Conservation (phyloP, 2,888 invertebrate species). For the Taphrorychus bicolor region DNA sequence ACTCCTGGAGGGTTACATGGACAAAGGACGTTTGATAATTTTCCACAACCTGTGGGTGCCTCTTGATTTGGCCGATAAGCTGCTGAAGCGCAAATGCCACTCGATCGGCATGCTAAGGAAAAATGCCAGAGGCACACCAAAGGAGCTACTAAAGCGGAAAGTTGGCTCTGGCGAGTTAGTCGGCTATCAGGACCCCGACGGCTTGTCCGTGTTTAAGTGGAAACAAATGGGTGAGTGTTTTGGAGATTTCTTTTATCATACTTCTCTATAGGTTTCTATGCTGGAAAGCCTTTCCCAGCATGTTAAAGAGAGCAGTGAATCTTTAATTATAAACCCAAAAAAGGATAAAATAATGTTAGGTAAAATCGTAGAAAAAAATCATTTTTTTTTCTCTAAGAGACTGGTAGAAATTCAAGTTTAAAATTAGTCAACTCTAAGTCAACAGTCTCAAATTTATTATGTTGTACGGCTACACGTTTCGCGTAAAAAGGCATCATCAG, state of each 20-base stretch:
- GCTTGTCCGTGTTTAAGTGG: constrained; percentile 33
- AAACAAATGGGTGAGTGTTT: constrained; percentile 16
- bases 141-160: constrained; percentile 7
- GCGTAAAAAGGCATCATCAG: too few relatives aligned
- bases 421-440: too few relatives aligned
- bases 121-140: constrained; percentile 26
- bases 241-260: too few relatives aligned
- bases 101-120: constrained; percentile 30
- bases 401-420: too few relatives aligned
- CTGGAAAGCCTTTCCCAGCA: neutral
- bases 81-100: constrained; percentile 22
- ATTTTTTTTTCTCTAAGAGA: too few relatives aligned
- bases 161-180: constrained; percentile 20
- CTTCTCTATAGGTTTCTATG: too few relatives aligned
- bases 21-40: constrained; percentile 19
- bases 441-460: too few relatives aligned
- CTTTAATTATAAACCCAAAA: too few relatives aligned
- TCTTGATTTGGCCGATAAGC: constrained; percentile 18
- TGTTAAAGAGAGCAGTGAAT: too few relatives aligned
- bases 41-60: constrained; percentile 27
- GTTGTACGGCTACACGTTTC: too few relatives aligned
- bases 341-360: too few relatives aligned
- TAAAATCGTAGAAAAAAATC: too few relatives aligned
- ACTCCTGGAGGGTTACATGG: constrained; percentile 21
- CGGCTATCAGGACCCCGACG: constrained; percentile 21